Percentiles rank a stretch among this genome's conserved stretches.
phyloP scores from a whole-genome alignment of 2,797 vertebrate species.

The Poeciliopsis paucimaculata region DNA sequence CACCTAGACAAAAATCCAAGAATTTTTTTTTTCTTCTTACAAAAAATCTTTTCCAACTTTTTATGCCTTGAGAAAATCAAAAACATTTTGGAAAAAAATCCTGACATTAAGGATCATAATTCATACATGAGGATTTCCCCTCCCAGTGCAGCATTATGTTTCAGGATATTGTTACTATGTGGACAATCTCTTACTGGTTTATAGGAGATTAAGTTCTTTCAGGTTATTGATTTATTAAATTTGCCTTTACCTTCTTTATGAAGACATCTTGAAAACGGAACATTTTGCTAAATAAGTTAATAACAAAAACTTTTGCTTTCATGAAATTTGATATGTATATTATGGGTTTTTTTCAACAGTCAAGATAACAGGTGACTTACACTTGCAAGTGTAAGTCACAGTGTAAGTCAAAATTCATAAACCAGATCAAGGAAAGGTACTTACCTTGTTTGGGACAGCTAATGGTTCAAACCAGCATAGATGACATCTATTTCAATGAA shows the following conservation, averaged over 20 bases:
- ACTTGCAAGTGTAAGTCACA: too few species aligned
- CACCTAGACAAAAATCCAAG: too few species aligned
- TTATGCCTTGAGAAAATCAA: too few species aligned
- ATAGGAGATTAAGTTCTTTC: constrained; percentile 45
- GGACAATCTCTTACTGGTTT: constrained; percentile 59
- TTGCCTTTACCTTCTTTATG: background rate
- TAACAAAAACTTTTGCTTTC: background rate
- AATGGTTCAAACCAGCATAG: background rate
- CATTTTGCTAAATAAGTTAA: background rate
- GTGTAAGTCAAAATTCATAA: too few species aligned
- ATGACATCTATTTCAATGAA: background rate
- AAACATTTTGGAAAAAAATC: too few species aligned
- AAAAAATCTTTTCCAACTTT: too few species aligned
- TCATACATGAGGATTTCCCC: background rate
- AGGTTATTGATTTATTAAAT: background rate
- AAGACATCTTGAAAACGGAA: background rate
- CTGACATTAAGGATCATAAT: too few species aligned
- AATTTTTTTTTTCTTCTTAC: too few species aligned
- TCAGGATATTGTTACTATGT: constrained; percentile 72
- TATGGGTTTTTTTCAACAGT: background rate
- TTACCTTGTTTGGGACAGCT: background rate
- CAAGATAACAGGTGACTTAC: background rate
- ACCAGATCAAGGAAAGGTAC: too few species aligned
- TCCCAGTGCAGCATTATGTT: background rate
- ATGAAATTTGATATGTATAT: background rate